Evolutionary conservation across 2,113 vertebrate genomes (phyloP), one percentile per base, ranked within the genome.

Genomic region (Cephalopholis sonnerati): DNA sequence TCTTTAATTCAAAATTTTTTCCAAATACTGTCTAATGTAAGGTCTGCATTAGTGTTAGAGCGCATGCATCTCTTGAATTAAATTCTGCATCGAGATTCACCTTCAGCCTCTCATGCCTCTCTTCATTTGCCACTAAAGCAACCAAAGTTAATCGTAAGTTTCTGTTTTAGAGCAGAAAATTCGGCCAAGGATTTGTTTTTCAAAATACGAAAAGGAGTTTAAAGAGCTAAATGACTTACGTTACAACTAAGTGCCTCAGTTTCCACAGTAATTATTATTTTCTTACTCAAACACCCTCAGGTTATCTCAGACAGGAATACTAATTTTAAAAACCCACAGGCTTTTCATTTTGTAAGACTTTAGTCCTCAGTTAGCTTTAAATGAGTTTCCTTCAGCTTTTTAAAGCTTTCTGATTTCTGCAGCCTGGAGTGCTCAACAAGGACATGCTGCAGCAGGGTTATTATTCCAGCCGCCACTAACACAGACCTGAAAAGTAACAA

Each of bases 401-500:
- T 71, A 44, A 66, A 61, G 15, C 55, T 70, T 81, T 85, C 74
- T 81, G 51, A 87, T 77, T 85, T 82, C 50, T 64, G 29, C 48
- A 63, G 29, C 65, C 61, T 18, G 24, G 16, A 70, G 84, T 53
- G 62, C 36, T 86, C 29, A 66, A 87, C 76, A 88, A 61, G 79
- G 27, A 41, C 25, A 48, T 5, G 32, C 74, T 50, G 29, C 54
- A 73, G 48, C 18, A 11, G 2, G 39, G 74, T 25, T 82, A 82
- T 92, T 91, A 86, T 88, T 83, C 80, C 74, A 84, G 48, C 65
- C 16, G 3, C 55, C 7, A 27, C 55, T 74, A 50, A 85, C 63
- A 61, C 70, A 71, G 51, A 82, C 65, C 85, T 63, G 39, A 51
- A 82, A 69, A 83, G 58, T 75, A 84, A 93, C 83, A 92, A 92